A percentile compares a stretch with the other conserved stretches of the same genome.
Conservation (phyloP, 2,113 vertebrate genomes). For the Setophaga petechia region DNA sequence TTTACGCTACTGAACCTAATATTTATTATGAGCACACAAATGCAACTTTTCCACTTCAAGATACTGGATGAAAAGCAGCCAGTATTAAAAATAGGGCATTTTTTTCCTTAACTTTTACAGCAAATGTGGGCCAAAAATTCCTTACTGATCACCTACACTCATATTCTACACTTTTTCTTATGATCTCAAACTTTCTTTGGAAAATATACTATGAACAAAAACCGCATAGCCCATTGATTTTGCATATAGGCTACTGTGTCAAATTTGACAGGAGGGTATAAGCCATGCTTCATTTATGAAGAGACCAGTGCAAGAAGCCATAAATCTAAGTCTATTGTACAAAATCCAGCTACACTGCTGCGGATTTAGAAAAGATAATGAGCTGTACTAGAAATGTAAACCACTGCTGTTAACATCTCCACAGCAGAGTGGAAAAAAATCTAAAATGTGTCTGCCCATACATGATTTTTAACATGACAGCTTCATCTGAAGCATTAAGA, state of each 20-base stretch:
- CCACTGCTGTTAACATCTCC: not conserved
- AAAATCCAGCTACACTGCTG: not conserved
- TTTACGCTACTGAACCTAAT: accelerated
- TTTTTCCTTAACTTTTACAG: not conserved
- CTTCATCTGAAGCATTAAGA: not conserved
- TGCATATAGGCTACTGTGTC: not conserved
- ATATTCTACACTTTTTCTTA: not conserved
- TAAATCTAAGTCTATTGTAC: not conserved
- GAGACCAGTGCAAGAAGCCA: not conserved
- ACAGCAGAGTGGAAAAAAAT: not conserved
- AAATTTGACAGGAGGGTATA: not conserved
- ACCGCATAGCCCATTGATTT: not conserved
- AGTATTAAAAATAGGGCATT: not conserved
- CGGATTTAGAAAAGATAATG: not conserved
- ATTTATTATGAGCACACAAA: not conserved
- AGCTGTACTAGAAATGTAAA: not conserved
- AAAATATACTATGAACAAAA: not conserved
- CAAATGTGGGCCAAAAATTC: not conserved
- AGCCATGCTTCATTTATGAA: not conserved
- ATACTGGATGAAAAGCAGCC: not conserved
- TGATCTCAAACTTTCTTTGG: not conserved
- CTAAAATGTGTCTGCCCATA: not conserved
- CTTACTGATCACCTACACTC: not conserved
- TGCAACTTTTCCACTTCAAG: not conserved
- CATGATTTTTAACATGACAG: not conserved